Percentiles rank a stretch among this genome's conserved stretches.
Conservation (phyloP, 2,113 vertebrate genomes). For the Bujurquina vittata region DNA sequence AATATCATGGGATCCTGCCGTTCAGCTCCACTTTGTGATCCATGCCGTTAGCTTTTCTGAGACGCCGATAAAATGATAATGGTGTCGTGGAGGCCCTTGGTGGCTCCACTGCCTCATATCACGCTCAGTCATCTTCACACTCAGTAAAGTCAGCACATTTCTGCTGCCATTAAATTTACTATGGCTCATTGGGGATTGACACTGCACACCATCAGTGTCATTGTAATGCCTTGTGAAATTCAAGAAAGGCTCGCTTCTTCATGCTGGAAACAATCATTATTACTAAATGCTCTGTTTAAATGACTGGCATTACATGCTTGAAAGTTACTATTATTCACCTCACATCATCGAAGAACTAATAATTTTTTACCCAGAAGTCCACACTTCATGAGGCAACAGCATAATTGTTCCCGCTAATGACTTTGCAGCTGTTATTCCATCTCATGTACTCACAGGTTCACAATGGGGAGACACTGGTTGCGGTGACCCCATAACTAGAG, state of each 20-base stretch:
- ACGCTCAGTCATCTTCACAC: slow-evolving; percentile 79
- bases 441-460: slow-evolving; percentile 32
- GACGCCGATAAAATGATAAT: slow-evolving; percentile 61
- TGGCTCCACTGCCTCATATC: slow-evolving; percentile 61
- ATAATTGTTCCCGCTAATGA: slow-evolving; percentile 59
- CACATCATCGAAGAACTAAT: slow-evolving; percentile 44
- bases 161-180: slow-evolving; percentile 65
- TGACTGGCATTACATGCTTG: slow-evolving; percentile 55
- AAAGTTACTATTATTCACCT: slow-evolving; percentile 62
- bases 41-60: slow-evolving; percentile 59
- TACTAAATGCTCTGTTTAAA: slow-evolving; percentile 58
- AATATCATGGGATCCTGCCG: background rate
- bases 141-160: slow-evolving; percentile 78
- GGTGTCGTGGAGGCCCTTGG: slow-evolving; percentile 47
- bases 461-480: slow-evolving; percentile 12
- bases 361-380: slow-evolving; percentile 46
- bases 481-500: slow-evolving; percentile 42
- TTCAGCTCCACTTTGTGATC: slow-evolving; percentile 52
- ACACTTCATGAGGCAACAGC: slow-evolving; percentile 49
- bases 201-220: slow-evolving; percentile 56
- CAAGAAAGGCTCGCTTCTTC: slow-evolving; percentile 61
- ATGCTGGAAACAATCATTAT: slow-evolving; percentile 60
- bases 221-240: slow-evolving; percentile 62
- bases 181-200: slow-evolving; percentile 73
- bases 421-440: slow-evolving; percentile 39